Conservation (phyloP, 2,113 vertebrate species). For the Nothoprocta pentlandii region DNA sequence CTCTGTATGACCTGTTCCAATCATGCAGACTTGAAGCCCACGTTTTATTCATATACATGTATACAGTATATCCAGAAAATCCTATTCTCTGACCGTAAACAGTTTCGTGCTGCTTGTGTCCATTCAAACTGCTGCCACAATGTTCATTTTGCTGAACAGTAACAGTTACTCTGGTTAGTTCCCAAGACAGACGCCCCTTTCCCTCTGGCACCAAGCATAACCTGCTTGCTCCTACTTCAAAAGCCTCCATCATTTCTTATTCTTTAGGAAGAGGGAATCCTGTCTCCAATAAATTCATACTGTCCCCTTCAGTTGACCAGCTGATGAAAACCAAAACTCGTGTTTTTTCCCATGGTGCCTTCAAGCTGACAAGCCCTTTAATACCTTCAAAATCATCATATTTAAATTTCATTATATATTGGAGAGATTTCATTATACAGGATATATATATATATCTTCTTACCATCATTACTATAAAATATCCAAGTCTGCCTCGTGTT, state of each 20-base stretch:
- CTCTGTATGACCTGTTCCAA: not conserved
- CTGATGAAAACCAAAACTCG: not conserved
- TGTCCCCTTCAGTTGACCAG: not conserved
- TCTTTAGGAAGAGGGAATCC: not conserved
- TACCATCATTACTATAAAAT: not conserved
- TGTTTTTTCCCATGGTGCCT: not conserved
- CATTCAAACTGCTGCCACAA: not conserved
- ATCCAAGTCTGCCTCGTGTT: not conserved
- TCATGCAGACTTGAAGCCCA: not conserved
- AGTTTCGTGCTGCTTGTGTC: not conserved
- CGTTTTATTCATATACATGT: not conserved
- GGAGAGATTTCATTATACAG: not conserved
- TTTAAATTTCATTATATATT: not conserved
- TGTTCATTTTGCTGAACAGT: not conserved
- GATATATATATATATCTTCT: not conserved
- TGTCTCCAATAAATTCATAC: not conserved
- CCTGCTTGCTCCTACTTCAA: not conserved
- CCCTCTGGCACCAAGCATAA: not conserved
- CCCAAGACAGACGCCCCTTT: not conserved
- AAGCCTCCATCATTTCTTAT: not conserved
- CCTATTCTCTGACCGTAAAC: not conserved
- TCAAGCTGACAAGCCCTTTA: not conserved
- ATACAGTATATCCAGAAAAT: not conserved
- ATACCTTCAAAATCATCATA: not conserved
- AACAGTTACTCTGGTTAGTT: not conserved